Evolutionary conservation across 2,797 vertebrate genomes (phyloP).

Genomic region (Heterohyrax brucei): DNA sequence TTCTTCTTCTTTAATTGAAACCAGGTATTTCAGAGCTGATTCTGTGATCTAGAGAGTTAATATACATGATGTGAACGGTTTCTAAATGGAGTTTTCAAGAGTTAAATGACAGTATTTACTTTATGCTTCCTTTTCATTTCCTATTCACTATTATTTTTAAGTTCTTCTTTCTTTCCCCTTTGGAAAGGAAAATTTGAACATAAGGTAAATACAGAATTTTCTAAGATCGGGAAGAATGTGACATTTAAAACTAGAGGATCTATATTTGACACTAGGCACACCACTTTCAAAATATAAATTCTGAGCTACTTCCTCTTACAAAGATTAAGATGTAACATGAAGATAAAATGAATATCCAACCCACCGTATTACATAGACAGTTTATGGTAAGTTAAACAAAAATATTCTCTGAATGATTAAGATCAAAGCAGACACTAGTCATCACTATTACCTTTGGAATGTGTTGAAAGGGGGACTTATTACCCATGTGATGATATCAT

Average conservation of each 20-base stretch:
- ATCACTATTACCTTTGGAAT: background rate
- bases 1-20: background rate
- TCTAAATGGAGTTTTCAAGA: background rate
- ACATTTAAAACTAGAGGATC: background rate
- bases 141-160: background rate
- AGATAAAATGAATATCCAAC: background rate
- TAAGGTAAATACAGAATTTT: slow-evolving; percentile 39
- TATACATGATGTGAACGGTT: background rate
- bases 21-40: background rate
- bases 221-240: background rate
- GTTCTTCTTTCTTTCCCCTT: background rate
- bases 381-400: background rate
- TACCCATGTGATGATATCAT: no score
- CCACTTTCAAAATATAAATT: background rate
- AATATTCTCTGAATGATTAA: background rate
- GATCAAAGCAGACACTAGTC: background rate
- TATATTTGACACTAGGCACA: background rate
- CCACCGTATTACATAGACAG: background rate
- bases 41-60: slow-evolving; percentile 6
- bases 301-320: background rate
- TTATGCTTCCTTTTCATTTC: background rate
- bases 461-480: background rate
- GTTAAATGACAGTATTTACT: background rate
- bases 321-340: background rate
- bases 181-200: background rate